Conservation (phyloP, 2,797 vertebrate genomes). For the Atherinosoma microstoma region DNA sequence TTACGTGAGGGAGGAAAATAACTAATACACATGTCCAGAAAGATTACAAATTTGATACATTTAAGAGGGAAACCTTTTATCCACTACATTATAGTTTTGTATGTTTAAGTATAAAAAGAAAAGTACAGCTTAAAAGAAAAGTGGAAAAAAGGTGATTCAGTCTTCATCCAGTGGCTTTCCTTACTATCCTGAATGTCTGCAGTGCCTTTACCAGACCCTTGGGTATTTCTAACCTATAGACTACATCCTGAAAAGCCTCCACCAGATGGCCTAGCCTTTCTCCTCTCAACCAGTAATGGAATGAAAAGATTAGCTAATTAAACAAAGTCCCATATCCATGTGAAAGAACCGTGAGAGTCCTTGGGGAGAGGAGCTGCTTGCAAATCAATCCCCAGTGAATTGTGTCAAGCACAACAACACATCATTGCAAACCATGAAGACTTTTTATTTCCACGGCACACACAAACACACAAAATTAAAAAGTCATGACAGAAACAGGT, state of each 20-base stretch:
- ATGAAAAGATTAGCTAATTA: conserved; percentile 85
- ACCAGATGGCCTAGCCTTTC: conserved; percentile 84
- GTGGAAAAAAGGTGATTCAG: conserved; percentile 15
- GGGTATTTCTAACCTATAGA: conserved; percentile 59
- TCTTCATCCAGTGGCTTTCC: conserved; percentile 35
- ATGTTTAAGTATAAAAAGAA: neutral
- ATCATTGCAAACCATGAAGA: conserved; percentile 60
- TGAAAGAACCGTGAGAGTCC: conserved; percentile 74
- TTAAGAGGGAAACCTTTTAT: neutral
- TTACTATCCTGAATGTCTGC: conserved; percentile 49
- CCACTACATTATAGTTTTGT: neutral
- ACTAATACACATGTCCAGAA: neutral
- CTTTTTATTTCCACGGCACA: conserved; percentile 70
- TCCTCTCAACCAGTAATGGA: conserved; percentile 71
- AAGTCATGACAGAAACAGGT: conserved; percentile 45
- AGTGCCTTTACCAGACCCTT: conserved; percentile 64
- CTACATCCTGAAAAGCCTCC: conserved; percentile 60
- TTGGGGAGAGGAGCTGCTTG: conserved; percentile 71
- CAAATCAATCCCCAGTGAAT: conserved; percentile 71
- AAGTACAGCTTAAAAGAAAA: conserved; percentile 29
- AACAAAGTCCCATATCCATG: conserved; percentile 79
- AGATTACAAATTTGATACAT: neutral
- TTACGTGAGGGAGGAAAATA: neutral
- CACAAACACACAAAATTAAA: conserved; percentile 35
- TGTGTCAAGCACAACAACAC: conserved; percentile 56